phyloP scores from a whole-genome alignment of 2,888 invertebrate genomes.

The Rhogogaster chlorosoma region DNA sequence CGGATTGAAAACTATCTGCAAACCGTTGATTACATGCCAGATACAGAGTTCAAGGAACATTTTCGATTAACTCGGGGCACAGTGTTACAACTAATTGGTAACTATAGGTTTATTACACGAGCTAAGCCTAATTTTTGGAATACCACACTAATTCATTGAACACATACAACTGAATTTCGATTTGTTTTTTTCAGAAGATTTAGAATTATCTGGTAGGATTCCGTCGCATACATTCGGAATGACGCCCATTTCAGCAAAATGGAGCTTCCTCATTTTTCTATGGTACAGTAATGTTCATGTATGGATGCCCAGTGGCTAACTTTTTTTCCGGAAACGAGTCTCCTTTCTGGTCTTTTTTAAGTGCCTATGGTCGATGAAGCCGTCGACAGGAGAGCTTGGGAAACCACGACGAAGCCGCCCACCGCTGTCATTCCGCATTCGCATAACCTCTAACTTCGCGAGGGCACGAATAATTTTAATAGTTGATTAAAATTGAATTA shows the following conservation, averaged over 20 bases:
- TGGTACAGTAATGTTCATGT: too few relatives aligned
- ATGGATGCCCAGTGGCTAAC: too few relatives aligned
- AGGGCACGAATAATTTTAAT: too few relatives aligned
- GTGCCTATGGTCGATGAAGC: too few relatives aligned
- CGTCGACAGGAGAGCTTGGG: too few relatives aligned
- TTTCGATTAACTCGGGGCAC: conserved; percentile 24
- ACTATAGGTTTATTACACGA: not conserved
- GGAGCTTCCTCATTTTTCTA: conserved; percentile 52
- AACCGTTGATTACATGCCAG: conserved; percentile 17
- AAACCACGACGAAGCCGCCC: too few relatives aligned
- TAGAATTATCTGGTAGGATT: conserved; percentile 41
- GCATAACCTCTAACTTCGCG: too few relatives aligned
- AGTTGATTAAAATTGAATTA: too few relatives aligned
- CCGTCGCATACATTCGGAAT: conserved; percentile 48
- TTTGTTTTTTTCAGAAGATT: conserved; percentile 44
- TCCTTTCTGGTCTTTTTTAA: too few relatives aligned
- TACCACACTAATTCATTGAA: not conserved
- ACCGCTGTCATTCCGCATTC: too few relatives aligned
- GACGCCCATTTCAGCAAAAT: conserved; percentile 46
- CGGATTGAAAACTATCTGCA: conserved; percentile 39
- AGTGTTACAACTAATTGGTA: conserved; percentile 17
- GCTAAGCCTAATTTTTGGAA: not conserved
- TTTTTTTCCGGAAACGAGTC: too few relatives aligned
- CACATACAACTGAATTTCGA: not conserved
- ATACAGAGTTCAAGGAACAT: conserved; percentile 17